Base-by-base conservation (phyloP, 30 jellyfish, hydroid and myxozoan genomes). In the Chrysaora quinquecirrha region DNA sequence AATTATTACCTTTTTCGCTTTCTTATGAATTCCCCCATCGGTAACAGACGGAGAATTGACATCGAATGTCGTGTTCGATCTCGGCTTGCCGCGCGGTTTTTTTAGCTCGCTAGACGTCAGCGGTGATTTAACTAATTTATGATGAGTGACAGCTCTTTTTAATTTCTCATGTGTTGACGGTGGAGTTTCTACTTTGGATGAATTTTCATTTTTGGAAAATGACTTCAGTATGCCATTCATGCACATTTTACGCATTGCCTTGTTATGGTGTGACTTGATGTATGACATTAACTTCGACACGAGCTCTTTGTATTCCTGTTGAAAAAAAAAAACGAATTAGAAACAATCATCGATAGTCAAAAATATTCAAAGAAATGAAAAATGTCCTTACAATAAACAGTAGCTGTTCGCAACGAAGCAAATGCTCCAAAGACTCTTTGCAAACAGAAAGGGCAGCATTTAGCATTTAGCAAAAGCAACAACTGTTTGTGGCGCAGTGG, bases 191-290 rank as follows among this genome's bases (percentile, higher is more conserved):
- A 18, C 11, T 23, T 23, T 31, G 18, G 56, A 31, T 20, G 48
- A 54, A 1, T n/a, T 16, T n/a, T 30, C 49, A 6, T 66, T 46
- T 47, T 71, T 80, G 33, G 94, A 71, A 75, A 90, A 90, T 18
- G 97, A 83, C 20, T 73, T 75, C 30, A 87, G 72, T 72, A 94
- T 34, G 0, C 99, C 99, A 38, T 64, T 35, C 97, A 94, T 75
- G 24, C 83, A 73, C 78, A 94, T 46, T 38, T 73, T 83, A 25
- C 99, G 89, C 74, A 86, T 48, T n/a, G 65, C 75, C 19, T 54
- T 75, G 3, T 87, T 87, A 66, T 94, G 95, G 34, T 85, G 82
- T 14, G 56, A 49, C 75, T 65, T 81, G 9, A 88, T 43, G 78
- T 82, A 94, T 23, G 81, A 21, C 54, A 83, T 35, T 48, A 87